Evolutionary conservation across 2,113 vertebrate genomes (phyloP).

Genomic region (Felis chaus): DNA sequence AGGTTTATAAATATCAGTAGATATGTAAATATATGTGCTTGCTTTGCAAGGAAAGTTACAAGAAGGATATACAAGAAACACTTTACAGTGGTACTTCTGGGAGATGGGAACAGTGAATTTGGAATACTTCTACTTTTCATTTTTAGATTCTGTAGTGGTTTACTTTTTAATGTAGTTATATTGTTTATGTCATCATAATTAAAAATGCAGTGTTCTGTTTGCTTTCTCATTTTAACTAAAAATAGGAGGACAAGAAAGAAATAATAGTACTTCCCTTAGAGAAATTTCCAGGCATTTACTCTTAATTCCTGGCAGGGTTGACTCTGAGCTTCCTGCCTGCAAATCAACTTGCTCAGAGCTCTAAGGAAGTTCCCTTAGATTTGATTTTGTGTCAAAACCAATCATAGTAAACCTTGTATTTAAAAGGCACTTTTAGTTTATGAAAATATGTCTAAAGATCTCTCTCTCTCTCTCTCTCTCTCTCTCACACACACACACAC

Average conservation of each 20-base stretch:
- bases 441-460: neutral
- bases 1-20: conserved; percentile 33
- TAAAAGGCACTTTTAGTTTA: neutral
- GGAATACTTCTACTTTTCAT: neutral
- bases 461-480: too few relatives aligned
- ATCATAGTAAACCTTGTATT: neutral
- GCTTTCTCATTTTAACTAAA: conserved; percentile 42
- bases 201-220: neutral
- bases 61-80: neutral
- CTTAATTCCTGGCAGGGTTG: neutral
- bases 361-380: neutral
- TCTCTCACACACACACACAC: neutral
- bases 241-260: neutral
- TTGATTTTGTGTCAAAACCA: conserved; percentile 36
- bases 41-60: conserved; percentile 39
- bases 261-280: neutral
- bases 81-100: neutral
- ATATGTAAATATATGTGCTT: conserved; percentile 45
- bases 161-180: neutral
- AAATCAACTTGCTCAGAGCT: neutral
- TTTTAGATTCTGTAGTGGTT: neutral
- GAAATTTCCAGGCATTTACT: neutral
- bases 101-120: neutral
- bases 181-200: conserved; percentile 35
- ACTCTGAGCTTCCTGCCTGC: neutral